These are phyloP conservation scores for Trypoxylus dichotomus DNA, from an alignment of 1,140 invertebrate species.

Conservation along the genomic window DNA sequence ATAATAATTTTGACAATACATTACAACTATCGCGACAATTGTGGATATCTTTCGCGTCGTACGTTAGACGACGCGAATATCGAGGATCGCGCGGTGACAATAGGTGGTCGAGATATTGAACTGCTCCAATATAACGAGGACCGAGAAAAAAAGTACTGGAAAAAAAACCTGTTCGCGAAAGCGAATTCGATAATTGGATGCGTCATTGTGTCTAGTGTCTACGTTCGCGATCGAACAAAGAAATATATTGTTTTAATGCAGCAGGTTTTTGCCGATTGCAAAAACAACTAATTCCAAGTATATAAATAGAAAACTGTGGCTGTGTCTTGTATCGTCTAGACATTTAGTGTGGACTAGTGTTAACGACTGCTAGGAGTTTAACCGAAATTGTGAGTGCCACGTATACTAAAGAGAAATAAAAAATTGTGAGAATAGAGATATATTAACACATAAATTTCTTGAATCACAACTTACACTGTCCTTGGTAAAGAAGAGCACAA, in stretches of 20 bases:
- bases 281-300: too few species aligned
- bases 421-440: too few species aligned
- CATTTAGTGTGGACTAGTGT: too few species aligned
- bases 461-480: too few species aligned
- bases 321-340: too few species aligned
- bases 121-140: background rate
- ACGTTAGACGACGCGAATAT: background rate
- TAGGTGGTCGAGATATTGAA: too few species aligned
- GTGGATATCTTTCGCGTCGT: background rate
- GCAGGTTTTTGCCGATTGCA: background rate
- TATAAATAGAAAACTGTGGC: too few species aligned
- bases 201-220: constrained; percentile 4
- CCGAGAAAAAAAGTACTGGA: background rate
- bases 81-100: background rate
- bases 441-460: too few species aligned
- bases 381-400: too few species aligned
- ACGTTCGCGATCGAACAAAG: background rate
- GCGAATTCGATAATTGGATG: constrained; percentile 10
- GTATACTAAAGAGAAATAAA: too few species aligned
- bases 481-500: too few species aligned
- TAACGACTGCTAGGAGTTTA: too few species aligned
- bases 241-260: background rate
- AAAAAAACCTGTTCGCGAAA: background rate
- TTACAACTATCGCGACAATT: background rate
- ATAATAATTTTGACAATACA: constrained; percentile 19